A percentile compares a stretch with the other conserved stretches of the same genome.
Conservation (phyloP, 2,888 invertebrate species). For the Villa cingulata region DNA sequence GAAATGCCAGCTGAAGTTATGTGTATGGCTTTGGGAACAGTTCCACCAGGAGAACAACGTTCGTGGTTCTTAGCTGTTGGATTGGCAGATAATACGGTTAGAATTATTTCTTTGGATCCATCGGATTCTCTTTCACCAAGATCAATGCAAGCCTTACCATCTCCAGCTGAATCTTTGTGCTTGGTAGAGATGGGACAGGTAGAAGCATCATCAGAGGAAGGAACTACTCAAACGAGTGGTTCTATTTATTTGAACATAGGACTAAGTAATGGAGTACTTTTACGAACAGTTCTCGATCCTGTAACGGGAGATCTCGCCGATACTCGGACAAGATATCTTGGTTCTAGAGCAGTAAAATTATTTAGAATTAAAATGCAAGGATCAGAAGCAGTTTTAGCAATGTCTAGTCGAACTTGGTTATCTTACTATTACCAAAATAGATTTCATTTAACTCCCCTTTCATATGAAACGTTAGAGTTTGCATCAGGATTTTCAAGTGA, state of each 20-base stretch:
- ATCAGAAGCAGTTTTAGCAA: constrained; percentile 90
- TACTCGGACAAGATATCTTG: constrained; percentile 91
- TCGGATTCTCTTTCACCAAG: constrained; percentile 87
- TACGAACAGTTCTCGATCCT: constrained; percentile 87
- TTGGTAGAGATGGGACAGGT: constrained; percentile 84
- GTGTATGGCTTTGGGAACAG: constrained; percentile 95
- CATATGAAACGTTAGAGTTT: constrained; percentile 93
- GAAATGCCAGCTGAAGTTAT: constrained; percentile 95
- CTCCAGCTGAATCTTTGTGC: constrained; percentile 90
- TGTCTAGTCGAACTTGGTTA: constrained; percentile 95
- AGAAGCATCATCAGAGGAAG: constrained; percentile 41
- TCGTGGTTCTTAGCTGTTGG: constrained; percentile 95
- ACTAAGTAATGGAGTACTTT: constrained; percentile 85
- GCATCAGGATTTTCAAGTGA: constrained; percentile 94
- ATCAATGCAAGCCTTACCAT: constrained; percentile 93
- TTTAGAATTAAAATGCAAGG: constrained; percentile 94
- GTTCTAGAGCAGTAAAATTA: constrained; percentile 88
- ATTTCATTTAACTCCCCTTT: constrained; percentile 87
- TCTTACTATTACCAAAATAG: constrained; percentile 97
- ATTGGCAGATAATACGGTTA: constrained; percentile 88
- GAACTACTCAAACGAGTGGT: constrained; percentile 47
- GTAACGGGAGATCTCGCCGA: constrained; percentile 95
- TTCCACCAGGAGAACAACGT: constrained; percentile 87
- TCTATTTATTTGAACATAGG: constrained; percentile 91
- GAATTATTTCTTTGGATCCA: constrained; percentile 95